These are phyloP conservation scores for Mionectes olivaceus DNA, from an alignment of 2,797 vertebrate species.

Conservation along the genomic window DNA sequence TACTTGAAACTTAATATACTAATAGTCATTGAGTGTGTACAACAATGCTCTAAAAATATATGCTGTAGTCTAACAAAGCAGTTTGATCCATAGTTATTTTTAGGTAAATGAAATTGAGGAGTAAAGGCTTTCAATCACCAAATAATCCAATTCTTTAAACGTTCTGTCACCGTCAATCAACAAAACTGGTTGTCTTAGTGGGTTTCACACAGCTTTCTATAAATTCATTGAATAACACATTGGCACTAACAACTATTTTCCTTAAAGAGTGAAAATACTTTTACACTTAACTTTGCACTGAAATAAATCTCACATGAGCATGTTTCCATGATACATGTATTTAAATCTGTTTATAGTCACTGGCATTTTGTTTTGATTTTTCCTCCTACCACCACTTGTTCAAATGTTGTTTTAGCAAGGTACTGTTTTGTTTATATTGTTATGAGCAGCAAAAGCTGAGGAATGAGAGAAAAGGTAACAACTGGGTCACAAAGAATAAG, in stretches of 20 bases:
- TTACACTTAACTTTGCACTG: neutral
- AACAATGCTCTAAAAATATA: neutral
- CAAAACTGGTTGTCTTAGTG: neutral
- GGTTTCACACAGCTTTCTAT: neutral
- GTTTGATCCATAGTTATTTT: neutral
- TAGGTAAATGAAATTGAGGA: neutral
- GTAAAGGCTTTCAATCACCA: neutral
- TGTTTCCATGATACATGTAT: neutral
- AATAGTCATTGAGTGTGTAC: neutral
- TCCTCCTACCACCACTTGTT: neutral
- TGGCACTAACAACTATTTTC: slow-evolving; percentile 1
- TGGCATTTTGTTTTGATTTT: slow-evolving; percentile 32
- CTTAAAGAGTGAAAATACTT: neutral
- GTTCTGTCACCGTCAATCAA: neutral
- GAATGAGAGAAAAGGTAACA: neutral
- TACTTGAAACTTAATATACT: neutral
- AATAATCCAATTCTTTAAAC: neutral
- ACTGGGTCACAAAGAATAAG: neutral
- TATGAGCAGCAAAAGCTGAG: neutral
- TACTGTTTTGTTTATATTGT: neutral
- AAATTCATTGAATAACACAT: neutral
- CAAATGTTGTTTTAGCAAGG: neutral
- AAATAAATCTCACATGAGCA: slow-evolving; percentile 2
- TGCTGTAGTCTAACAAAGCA: fast-evolving
- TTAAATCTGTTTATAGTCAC: neutral